A percentile compares a stretch with the other conserved stretches of the same genome.
These are phyloP conservation scores for Tetranychus truncatus DNA, from an alignment of 2,888 invertebrate species.

Conservation along the genomic window DNA sequence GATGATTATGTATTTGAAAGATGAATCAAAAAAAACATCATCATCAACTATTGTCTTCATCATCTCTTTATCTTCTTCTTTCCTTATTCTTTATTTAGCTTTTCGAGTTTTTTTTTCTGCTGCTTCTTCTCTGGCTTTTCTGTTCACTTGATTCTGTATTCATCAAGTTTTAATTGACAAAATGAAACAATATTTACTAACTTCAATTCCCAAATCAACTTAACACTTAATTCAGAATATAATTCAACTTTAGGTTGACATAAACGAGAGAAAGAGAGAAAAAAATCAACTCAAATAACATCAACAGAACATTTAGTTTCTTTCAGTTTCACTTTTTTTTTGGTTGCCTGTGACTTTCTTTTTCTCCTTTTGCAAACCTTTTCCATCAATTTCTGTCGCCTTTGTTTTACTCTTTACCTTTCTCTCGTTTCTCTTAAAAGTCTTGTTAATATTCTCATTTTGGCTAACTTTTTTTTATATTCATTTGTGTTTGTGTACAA, in stretches of 20 bases:
- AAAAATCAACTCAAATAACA: neutral
- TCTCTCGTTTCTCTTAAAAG: neutral
- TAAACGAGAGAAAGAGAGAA: neutral
- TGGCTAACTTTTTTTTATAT: neutral
- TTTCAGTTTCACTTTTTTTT: neutral
- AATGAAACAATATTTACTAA: constrained; percentile 1
- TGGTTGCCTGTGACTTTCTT: neutral
- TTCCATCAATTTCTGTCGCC: too few species aligned
- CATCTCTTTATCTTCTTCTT: neutral
- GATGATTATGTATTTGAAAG: neutral
- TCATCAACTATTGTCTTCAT: neutral
- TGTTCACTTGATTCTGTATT: neutral
- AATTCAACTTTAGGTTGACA: neutral
- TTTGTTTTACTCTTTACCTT: neutral
- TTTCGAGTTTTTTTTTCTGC: neutral
- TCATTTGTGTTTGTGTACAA: neutral
- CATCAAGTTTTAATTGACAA: constrained; percentile 1
- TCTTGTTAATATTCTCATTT: neutral
- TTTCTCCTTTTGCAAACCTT: neutral
- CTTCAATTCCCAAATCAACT: constrained; percentile 1
- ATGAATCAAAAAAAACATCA: neutral
- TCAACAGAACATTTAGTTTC: neutral
- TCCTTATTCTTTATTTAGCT: neutral
- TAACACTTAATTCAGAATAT: neutral
- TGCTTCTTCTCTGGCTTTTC: neutral